Base-by-base conservation (phyloP, 2,113 vertebrate genomes). In the Podilymbus podiceps region DNA sequence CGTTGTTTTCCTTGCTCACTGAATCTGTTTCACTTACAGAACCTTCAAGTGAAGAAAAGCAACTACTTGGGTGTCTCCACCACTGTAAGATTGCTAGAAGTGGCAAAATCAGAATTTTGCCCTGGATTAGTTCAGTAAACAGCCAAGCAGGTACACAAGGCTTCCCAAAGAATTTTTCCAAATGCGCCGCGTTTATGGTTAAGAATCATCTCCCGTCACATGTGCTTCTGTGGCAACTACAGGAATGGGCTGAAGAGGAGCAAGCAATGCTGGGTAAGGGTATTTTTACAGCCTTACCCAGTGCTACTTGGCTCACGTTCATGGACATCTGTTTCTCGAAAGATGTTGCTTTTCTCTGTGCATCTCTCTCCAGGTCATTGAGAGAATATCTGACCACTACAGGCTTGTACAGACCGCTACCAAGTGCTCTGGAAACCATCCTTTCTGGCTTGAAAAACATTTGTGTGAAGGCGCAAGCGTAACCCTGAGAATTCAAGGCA, bases 381-480 rank as follows among this genome's bases (percentile, higher is more conserved):
- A 42, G 33, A 58, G n/a, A 53, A n/a, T 47, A 27, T 44, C n/a
- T 58, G 72, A 28, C 42, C 66, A 18, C 56, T 38, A 60, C 40
- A n/a, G 69, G 33, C 33, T 95, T 91, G 66, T 11, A 33, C 67
- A 74, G 77, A 90, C 40, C 8, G 1, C 83, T 90, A 94, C 76
- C 83, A 95, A 75, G 62, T 35, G 86, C 95, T 62, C 86, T 27
- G 15, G 49, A 84, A 90, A 59, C 40, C 31, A 68, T 2, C 12
- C 44, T 35, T 93, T 72, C 33, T 2, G 6, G 8, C 23, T 75
- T 44, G 49, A 72, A 59, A 69, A 85, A 53, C 16, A 4, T 23
- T 53, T 66, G 22, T 30, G 58, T 20, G 67, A 75, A 79, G 49
- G 46, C 0, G 0, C 27, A 59, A 82, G 35, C 0, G 0, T 40